Evolutionary conservation across 2,797 vertebrate species (phyloP).

Genomic region (Centroberyx gerrardi): DNA sequence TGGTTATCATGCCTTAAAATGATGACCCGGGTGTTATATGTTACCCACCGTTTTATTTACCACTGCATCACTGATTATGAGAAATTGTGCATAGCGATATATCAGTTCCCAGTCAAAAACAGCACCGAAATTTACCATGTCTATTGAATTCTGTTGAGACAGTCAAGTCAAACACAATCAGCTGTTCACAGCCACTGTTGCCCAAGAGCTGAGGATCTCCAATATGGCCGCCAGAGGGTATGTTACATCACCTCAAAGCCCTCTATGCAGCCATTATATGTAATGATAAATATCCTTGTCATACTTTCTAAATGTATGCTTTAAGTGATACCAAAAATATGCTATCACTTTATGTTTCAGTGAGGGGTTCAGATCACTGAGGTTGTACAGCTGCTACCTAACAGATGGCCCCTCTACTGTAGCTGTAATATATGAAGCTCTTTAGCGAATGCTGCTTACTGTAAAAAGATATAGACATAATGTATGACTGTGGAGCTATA

Average conservation of each 20-base stretch:
- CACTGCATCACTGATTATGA: background rate
- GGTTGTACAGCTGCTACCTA: slow-evolving; percentile 26
- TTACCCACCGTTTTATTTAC: background rate
- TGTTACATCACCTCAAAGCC: background rate
- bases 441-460: slow-evolving; percentile 17
- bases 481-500: slow-evolving; percentile 4
- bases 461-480: slow-evolving; percentile 29
- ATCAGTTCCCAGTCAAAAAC: too few species aligned
- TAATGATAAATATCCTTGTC: background rate
- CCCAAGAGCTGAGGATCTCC: background rate
- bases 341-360: background rate
- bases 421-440: slow-evolving; percentile 1
- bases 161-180: too few species aligned
- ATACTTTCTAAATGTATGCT: background rate
- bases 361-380: background rate
- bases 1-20: background rate
- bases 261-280: background rate
- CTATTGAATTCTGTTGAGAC: too few species aligned
- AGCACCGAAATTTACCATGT: too few species aligned
- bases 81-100: background rate
- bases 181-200: background rate
- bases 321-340: background rate
- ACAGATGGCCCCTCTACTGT: slow-evolving; percentile 28
- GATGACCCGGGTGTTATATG: background rate
- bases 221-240: background rate